A percentile compares a stretch with the other conserved stretches of the same genome.
phyloP scores from a whole-genome alignment of 2,113 vertebrate species.

The Symphodus melops region DNA sequence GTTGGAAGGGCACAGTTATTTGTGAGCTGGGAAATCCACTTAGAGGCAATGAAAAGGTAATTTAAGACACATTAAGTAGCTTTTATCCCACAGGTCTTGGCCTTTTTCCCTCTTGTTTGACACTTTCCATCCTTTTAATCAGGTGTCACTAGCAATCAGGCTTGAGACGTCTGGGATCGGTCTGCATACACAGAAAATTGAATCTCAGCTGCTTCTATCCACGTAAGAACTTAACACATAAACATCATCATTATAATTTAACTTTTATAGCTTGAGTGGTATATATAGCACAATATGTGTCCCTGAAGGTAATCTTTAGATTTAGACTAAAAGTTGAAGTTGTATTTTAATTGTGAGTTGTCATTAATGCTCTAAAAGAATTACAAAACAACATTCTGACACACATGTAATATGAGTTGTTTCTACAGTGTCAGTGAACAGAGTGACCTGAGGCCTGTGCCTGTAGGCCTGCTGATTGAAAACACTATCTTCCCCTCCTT shows the following conservation, averaged over 20 bases:
- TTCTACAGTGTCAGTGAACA: slow-evolving; percentile 89
- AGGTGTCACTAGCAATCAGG: slow-evolving; percentile 85
- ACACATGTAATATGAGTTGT: background rate
- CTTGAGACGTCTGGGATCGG: slow-evolving; percentile 87
- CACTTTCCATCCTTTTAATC: slow-evolving; percentile 2
- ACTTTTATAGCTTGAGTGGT: background rate
- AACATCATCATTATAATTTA: background rate
- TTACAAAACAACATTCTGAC: too few species aligned
- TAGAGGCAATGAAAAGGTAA: slow-evolving; percentile 86
- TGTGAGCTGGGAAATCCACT: slow-evolving; percentile 95
- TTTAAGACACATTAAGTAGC: background rate
- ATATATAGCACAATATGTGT: too few species aligned
- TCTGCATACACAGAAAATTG: slow-evolving; percentile 85
- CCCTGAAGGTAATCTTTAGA: too few species aligned
- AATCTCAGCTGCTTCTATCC: slow-evolving; percentile 84
- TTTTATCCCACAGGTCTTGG: background rate
- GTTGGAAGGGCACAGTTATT: slow-evolving; percentile 59
- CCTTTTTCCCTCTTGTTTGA: background rate
- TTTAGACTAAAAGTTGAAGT: background rate
- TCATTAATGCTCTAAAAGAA: background rate
- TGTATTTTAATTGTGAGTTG: background rate
- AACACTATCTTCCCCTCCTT: slow-evolving; percentile 86
- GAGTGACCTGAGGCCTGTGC: slow-evolving; percentile 81
- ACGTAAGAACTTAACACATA: slow-evolving; percentile 86
- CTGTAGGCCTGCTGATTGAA: slow-evolving; percentile 85